Evolutionary conservation across 2,888 invertebrate genomes (phyloP), one percentile per base, ranked within the genome.

Genomic region (Trypoxylon attenuatum): DNA sequence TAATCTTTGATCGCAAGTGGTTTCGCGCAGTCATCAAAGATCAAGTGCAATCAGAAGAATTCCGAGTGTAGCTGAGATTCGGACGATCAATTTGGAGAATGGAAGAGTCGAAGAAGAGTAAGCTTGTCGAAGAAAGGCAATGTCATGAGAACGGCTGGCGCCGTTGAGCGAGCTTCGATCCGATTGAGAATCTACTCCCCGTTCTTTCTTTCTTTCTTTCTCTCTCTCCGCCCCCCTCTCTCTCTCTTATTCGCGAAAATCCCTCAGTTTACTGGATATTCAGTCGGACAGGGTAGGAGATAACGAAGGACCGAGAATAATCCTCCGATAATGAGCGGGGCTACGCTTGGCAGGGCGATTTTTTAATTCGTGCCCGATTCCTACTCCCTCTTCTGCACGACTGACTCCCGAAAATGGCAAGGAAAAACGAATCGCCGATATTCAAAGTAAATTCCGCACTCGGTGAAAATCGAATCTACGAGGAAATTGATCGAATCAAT

Each of bases 121-220:
- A 21, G 46, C 52, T 56, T 55, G 46, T 13, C 16, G 50, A 43
- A 55, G 50, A 54, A 54, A 43, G 51, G 46, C 45, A 56, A 50
- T 23, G 13, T 45, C 29, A 21, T 27, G 63, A 58, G 39, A 61
- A 57, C 43, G 54, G 19, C 47, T 19, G 46, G 70, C 59, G 72
- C 65, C 69, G 65, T 53, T 73, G 62, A 71, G 65, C 57, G 59
- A 69, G 60, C 60, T 52, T 55, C 54, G 57, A 66, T 70, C 51
- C 71, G 68, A 71, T 70, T 73, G 69, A 69, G 67, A 61, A 69
- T 69, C 63, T n/a, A n/a, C n/a, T n/a, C n/a, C n/a, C n/a, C n/a
- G n/a, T n/a, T n/a, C n/a, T n/a, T n/a, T n/a, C n/a, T n/a, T n/a
- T n/a, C n/a, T 64, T 52, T 66, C 60, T 70, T 63, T 57, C 65